Percentiles rank a stretch among this genome's conserved stretches.
Evolutionary conservation across 2,113 vertebrate species (phyloP).

Genomic region (Sander vitreus): DNA sequence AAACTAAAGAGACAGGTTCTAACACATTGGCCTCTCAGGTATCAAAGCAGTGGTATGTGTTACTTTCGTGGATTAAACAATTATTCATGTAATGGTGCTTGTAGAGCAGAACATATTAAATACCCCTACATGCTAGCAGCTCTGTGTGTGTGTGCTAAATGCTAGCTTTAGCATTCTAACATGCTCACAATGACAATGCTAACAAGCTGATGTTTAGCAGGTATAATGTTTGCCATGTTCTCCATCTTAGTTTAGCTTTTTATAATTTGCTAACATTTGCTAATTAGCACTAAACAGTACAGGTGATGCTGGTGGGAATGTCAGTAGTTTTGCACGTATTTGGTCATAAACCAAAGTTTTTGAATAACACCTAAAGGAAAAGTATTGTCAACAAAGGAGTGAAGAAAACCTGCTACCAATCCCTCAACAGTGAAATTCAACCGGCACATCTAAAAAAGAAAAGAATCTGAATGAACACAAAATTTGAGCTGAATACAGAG

Average conservation of each 20-base stretch:
- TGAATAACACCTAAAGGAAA: neutral
- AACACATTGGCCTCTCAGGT: neutral
- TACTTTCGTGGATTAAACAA: neutral
- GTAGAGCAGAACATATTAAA: no score
- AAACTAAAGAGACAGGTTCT: neutral
- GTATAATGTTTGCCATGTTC: neutral
- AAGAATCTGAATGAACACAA: no score
- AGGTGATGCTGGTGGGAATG: no score
- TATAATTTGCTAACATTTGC: neutral
- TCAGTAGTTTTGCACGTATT: neutral
- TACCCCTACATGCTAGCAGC: neutral
- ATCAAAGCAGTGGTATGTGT: neutral
- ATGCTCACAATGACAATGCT: neutral
- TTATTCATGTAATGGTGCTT: no score
- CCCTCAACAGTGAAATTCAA: neutral
- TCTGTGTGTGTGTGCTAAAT: neutral
- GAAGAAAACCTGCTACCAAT: neutral
- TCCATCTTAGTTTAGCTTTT: neutral
- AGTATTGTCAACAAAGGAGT: no score
- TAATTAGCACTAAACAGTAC: no score
- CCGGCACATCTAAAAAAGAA: no score
- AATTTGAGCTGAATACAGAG: no score
- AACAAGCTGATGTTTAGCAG: neutral
- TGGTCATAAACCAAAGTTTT: neutral
- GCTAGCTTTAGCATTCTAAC: neutral